Percentiles rank a stretch among this genome's conserved stretches.
These are phyloP conservation scores for Syngnathoides biaculeatus DNA, from an alignment of 2,113 vertebrate genomes.

Conservation along the genomic window DNA sequence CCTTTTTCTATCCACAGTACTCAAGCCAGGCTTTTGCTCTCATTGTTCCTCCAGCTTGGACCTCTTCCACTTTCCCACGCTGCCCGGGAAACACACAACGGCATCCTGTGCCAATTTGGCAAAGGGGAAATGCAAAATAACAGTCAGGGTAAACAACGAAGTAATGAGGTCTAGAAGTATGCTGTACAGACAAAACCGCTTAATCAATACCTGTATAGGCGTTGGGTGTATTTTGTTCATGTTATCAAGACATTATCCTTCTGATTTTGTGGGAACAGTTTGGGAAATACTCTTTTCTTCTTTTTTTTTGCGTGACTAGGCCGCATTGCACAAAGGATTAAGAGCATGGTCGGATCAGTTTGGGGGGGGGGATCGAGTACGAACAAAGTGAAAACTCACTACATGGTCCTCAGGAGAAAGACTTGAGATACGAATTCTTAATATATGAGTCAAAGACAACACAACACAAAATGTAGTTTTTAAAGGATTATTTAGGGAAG, in stretches of 20 bases:
- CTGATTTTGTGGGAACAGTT: not conserved
- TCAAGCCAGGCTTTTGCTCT: conserved; percentile 17
- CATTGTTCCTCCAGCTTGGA: conserved; percentile 30
- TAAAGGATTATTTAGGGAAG: too few species aligned
- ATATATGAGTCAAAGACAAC: too few species aligned
- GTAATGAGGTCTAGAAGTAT: not conserved
- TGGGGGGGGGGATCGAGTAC: too few species aligned
- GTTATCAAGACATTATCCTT: not conserved
- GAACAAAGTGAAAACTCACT: not conserved
- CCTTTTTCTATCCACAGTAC: not conserved
- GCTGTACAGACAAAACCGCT: too few species aligned
- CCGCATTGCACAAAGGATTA: too few species aligned
- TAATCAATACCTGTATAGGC: too few species aligned
- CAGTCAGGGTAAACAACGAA: not conserved
- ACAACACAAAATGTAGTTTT: too few species aligned
- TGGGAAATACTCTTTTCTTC: not conserved
- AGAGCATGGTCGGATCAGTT: too few species aligned
- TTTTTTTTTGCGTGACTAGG: not conserved
- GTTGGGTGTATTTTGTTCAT: not conserved
- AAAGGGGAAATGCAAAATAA: conserved; percentile 7
- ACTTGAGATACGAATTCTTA: too few species aligned
- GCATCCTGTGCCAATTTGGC: conserved; percentile 42
- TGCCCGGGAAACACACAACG: conserved; percentile 38
- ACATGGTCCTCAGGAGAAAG: too few species aligned
- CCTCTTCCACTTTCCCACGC: conserved; percentile 60